These are phyloP conservation scores for Pangasianodon hypophthalmus DNA, from an alignment of 2,113 vertebrate genomes.

Conservation along the genomic window DNA sequence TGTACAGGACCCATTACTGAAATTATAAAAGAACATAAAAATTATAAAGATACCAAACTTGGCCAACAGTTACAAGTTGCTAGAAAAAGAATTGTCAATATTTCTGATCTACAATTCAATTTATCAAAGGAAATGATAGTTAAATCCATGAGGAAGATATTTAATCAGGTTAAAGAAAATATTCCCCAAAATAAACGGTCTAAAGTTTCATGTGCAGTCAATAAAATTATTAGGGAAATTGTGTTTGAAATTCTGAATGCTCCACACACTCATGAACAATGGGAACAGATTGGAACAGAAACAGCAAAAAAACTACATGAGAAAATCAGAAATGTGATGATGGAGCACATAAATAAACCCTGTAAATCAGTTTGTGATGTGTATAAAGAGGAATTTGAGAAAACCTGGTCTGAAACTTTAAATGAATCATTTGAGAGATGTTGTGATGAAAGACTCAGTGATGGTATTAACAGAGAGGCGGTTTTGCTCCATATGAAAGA, in stretches of 20 bases:
- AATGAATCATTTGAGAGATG: neutral
- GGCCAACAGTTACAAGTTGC: neutral
- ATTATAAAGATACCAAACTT: neutral
- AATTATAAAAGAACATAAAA: neutral
- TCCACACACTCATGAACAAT: neutral
- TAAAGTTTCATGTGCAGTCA: neutral
- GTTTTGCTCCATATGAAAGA: neutral
- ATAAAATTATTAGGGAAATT: neutral
- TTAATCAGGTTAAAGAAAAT: neutral
- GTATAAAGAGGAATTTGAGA: neutral
- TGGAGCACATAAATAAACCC: neutral
- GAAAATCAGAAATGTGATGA: neutral
- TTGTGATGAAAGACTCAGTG: neutral
- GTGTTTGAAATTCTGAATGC: neutral
- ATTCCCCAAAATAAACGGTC: neutral
- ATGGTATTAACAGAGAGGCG: neutral
- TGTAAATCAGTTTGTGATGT: neutral
- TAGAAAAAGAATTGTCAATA: neutral
- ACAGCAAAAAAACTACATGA: neutral
- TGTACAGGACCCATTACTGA: neutral
- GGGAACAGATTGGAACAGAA: neutral
- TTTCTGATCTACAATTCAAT: neutral
- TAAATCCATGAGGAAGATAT: neutral
- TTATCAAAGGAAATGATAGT: neutral
- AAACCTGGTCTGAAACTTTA: neutral